phyloP scores from a whole-genome alignment of 1,140 invertebrate genomes.

The Bombus turneri region DNA sequence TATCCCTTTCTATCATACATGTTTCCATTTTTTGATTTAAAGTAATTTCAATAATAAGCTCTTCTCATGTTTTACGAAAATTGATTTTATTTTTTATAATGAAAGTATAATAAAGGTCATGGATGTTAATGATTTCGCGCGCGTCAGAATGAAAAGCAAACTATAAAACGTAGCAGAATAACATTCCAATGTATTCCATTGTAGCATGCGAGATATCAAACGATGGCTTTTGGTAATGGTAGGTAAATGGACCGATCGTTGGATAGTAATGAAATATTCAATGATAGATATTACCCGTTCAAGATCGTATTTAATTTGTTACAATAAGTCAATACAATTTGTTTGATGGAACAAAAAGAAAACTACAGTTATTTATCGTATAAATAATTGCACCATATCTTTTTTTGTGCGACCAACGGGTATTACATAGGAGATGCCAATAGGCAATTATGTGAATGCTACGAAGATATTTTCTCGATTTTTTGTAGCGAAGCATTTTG shows the following conservation, averaged over 20 bases:
- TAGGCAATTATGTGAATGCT: conserved; percentile 50
- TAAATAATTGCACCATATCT: conserved; percentile 49
- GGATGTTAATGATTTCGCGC: not conserved
- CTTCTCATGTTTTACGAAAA: not conserved
- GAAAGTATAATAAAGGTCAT: not conserved
- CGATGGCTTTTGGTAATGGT: not conserved
- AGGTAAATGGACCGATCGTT: conserved; percentile 9
- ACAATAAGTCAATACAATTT: conserved; percentile 58
- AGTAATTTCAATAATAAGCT: not conserved
- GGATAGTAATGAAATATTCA: conserved; percentile 17
- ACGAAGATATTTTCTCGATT: conserved; percentile 54
- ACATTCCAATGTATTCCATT: not conserved
- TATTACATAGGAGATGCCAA: conserved; percentile 48
- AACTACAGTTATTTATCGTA: conserved; percentile 47
- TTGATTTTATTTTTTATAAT: not conserved
- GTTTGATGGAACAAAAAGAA: conserved; percentile 48
- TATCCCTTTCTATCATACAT: not conserved
- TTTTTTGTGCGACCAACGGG: conserved; percentile 47
- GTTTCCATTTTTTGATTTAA: not conserved
- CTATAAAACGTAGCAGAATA: not conserved
- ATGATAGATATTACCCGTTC: conserved; percentile 25
- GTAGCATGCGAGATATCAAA: not conserved
- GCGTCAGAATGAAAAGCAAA: not conserved
- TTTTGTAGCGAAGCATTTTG: conserved; percentile 65
- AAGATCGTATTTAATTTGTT: conserved; percentile 41